These are phyloP conservation scores for Chloroclystis v-ata DNA, from an alignment of 2,888 invertebrate genomes.

Conservation along the genomic window DNA sequence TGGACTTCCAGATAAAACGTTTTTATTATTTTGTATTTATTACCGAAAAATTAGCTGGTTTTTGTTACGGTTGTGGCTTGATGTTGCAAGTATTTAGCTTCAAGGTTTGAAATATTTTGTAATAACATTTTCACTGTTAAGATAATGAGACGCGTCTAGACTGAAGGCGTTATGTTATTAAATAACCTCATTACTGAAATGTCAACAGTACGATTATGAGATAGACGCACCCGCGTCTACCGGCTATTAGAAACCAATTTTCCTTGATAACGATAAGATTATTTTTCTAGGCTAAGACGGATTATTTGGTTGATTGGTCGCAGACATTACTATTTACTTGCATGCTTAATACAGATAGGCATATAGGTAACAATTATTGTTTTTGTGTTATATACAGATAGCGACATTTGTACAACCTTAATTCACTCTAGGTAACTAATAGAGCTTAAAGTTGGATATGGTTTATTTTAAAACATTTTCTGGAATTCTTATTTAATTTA, in stretches of 20 bases:
- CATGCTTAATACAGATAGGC: too few relatives aligned
- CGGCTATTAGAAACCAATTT: slow-evolving; percentile 53
- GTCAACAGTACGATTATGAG: slow-evolving; percentile 50
- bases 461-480: too few relatives aligned
- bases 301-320: background rate
- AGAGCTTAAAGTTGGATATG: too few relatives aligned
- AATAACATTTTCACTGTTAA: slow-evolving; percentile 19
- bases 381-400: too few relatives aligned
- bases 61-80: background rate
- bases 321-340: background rate
- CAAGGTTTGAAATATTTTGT: slow-evolving; percentile 15
- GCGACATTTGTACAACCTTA: too few relatives aligned
- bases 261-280: slow-evolving; percentile 54
- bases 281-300: slow-evolving; percentile 28
- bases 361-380: too few relatives aligned
- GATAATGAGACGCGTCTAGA: slow-evolving; percentile 27
- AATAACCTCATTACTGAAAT: slow-evolving; percentile 41
- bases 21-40: too few relatives aligned
- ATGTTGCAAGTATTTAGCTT: slow-evolving; percentile 8
- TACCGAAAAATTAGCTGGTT: too few relatives aligned
- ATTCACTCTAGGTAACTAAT: too few relatives aligned
- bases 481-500: too few relatives aligned
- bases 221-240: slow-evolving; percentile 45
- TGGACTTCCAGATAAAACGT: background rate
- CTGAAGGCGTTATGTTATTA: slow-evolving; percentile 30